Conservation (phyloP, 2,888 invertebrate species). For the Orchestes rusci region DNA sequence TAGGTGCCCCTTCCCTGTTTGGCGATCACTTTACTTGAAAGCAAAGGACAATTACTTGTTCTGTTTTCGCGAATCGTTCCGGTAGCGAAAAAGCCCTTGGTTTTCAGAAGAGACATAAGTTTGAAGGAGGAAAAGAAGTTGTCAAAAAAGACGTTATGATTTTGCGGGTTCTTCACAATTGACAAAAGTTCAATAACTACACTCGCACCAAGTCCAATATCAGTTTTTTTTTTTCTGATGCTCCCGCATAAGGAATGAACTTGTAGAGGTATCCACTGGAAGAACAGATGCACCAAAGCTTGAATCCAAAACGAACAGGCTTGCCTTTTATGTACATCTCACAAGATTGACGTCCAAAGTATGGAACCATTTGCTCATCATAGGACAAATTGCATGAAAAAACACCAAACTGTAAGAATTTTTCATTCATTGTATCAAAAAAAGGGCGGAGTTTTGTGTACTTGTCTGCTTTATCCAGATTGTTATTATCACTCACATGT, state of each 20-base stretch:
- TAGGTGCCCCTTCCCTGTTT: constrained; percentile 13
- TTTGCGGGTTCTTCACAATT: constrained; percentile 1
- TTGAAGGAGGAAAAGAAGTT: constrained; percentile 17
- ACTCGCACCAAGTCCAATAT: constrained; percentile 8
- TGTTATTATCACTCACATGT: constrained; percentile 10
- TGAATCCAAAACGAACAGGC: constrained; percentile 18
- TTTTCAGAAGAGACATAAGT: constrained; percentile 9
- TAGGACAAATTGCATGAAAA: constrained; percentile 11
- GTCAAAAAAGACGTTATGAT: constrained; percentile 12
- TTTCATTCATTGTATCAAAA: constrained; percentile 10
- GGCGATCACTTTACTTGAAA: constrained; percentile 1
- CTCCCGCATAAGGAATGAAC: constrained; percentile 18
- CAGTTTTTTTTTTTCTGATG: constrained; percentile 3
- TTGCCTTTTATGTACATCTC: constrained; percentile 15
- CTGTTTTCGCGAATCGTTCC: constrained; percentile 16
- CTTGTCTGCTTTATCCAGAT: constrained; percentile 10
- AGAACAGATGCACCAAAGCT: constrained; percentile 19
- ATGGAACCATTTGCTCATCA: constrained; percentile 18
- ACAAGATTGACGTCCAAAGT: constrained; percentile 10
- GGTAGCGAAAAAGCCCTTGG: constrained; percentile 15
- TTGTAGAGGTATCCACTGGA: constrained; percentile 14
- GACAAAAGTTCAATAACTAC: constrained; percentile 12
- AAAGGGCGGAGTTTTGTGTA: constrained; percentile 12
- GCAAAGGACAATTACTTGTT: constrained; percentile 6
- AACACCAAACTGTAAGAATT: constrained; percentile 12